Evolutionary conservation across 2,113 vertebrate species (phyloP), one percentile per base, ranked within the genome.

Genomic region (Indicator maculatus): DNA sequence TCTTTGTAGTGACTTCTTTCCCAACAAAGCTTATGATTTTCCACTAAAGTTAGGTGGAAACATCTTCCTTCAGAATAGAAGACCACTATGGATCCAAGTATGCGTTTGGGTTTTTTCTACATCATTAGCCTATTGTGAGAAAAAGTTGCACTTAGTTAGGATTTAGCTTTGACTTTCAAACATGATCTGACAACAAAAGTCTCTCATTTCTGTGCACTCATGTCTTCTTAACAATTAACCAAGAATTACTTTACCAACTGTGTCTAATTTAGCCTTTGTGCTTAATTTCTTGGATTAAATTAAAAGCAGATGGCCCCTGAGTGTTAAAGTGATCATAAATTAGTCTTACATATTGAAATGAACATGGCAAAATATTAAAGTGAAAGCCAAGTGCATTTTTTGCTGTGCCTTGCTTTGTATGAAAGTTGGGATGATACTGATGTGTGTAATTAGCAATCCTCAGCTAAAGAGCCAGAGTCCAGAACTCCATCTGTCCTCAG

Each of bases 241-340:
- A 96, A 90, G 73, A 95, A 96, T 96, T 92, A 90, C 63, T 88
- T 92, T 64, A 70, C 91, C 95, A 97, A 93, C 93, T 96, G 94
- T 92, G 86, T 76, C 76, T 92, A 91, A 95, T 97, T 97, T 94
- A 95, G 86, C 53, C 92, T 95, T 94, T 96, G 64, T 84, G 53
- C 78, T 78, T 92, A 95, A 95, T 95, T 96, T 96, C 86, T 93
- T 90, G 63, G 52, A 96, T 92, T 94, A 95, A 96, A 96, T 97
- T 95, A 91, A 94, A 88, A 96, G 44, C 94, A 97, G 95, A 95
- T 96, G 95, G 79, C 9, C 69, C 56, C 60, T 83, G 41, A 86
- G 73, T 75, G 60, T 39, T 31, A 91, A 96, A 96, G 89, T 91
- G 39, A 94, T 77, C 8, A 63, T 95, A 95, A 95, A 92, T 96